Conservation (phyloP, 2,113 vertebrate species). For the Scartelaos histophorus region DNA sequence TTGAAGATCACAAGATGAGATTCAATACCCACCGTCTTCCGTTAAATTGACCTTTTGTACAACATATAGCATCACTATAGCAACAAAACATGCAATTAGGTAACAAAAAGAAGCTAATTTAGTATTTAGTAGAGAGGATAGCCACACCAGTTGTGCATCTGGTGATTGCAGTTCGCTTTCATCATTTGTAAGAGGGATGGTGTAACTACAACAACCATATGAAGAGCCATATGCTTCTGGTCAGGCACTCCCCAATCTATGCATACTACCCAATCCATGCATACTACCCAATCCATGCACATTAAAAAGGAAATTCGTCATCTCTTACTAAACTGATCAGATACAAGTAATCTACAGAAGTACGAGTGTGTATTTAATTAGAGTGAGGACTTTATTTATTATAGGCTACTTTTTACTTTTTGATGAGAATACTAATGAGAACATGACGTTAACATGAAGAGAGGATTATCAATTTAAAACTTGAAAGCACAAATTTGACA, state of each 20-base stretch:
- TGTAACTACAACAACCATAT: conserved; percentile 2
- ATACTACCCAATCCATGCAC: conserved; percentile 14
- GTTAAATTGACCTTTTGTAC: not conserved
- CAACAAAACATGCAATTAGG: not conserved
- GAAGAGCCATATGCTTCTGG: not conserved
- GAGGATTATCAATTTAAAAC: too few relatives aligned
- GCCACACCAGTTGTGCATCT: not conserved
- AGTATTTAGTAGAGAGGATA: not conserved
- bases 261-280: conserved; percentile 10
- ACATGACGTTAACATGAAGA: too few relatives aligned
- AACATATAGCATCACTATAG: not conserved
- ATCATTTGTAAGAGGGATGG: not conserved
- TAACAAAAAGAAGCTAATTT: not conserved
- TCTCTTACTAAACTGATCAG: conserved; percentile 15
- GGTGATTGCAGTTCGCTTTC: not conserved
- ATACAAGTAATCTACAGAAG: not conserved
- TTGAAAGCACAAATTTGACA: too few relatives aligned
- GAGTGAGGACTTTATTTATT: too few relatives aligned
- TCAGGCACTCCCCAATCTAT: not conserved
- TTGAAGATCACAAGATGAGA: not conserved
- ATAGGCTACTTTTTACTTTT: too few relatives aligned
- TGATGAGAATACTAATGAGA: too few relatives aligned
- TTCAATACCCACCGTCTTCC: not conserved
- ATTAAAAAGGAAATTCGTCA: conserved; percentile 21
- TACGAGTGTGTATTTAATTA: too few relatives aligned